Percentiles rank a stretch among this genome's conserved stretches.
These are phyloP conservation scores for Deilephila porcellus DNA, from an alignment of 2,888 invertebrate genomes.

Conservation along the genomic window DNA sequence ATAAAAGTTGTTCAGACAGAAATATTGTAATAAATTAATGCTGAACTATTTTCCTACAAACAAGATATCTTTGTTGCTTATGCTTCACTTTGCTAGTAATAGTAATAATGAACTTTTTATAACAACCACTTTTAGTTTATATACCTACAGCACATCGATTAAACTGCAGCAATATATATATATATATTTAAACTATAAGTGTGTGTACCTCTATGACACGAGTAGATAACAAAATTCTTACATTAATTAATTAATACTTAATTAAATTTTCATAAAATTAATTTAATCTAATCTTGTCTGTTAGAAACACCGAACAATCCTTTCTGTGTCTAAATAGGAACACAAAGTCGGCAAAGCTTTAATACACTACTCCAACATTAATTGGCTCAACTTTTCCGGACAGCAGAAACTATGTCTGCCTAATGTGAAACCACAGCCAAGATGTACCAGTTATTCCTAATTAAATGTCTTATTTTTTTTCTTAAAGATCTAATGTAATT, in stretches of 20 bases:
- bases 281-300: not conserved
- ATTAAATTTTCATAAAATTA: not conserved
- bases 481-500: constrained; percentile 62
- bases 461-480: constrained; percentile 68
- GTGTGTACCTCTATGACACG: too few species aligned
- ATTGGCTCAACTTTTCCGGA: constrained; percentile 68
- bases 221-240: not conserved
- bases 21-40: constrained; percentile 3
- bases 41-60: not conserved
- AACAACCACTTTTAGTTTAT: too few species aligned
- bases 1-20: constrained; percentile 6
- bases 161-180: too few species aligned
- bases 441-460: constrained; percentile 68
- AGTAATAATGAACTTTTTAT: too few species aligned
- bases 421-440: constrained; percentile 67
- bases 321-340: not conserved
- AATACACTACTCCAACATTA: constrained; percentile 38
- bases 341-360: not conserved
- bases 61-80: too few species aligned
- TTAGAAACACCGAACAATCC: not conserved
- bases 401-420: constrained; percentile 67
- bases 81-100: too few species aligned
- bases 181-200: too few species aligned
- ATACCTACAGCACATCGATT: too few species aligned
- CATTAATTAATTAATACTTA: not conserved